phyloP scores from a whole-genome alignment of 2,888 invertebrate genomes.

The Frankliniella fusca region DNA sequence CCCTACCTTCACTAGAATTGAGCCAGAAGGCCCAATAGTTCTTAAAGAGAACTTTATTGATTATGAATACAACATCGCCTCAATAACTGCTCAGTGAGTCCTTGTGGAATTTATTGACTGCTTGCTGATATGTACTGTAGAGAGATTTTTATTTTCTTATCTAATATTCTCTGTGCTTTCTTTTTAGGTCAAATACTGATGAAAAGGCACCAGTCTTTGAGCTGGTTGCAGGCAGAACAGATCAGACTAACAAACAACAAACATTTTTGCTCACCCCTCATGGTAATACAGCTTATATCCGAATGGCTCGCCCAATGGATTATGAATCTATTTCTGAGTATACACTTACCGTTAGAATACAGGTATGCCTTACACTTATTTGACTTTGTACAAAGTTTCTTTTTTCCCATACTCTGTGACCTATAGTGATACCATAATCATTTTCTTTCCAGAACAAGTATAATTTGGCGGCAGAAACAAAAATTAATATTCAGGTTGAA shows the following conservation, averaged over 20 bases:
- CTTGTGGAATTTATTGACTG: conserved; percentile 28
- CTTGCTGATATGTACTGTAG: not conserved
- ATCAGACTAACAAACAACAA: conserved; percentile 78
- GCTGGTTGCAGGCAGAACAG: conserved; percentile 74
- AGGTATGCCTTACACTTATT: conserved; percentile 47
- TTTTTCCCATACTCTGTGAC: conserved; percentile 14
- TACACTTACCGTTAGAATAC: conserved; percentile 73
- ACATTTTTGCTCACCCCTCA: conserved; percentile 62
- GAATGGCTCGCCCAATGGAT: conserved; percentile 71
- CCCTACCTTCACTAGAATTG: conserved; percentile 64
- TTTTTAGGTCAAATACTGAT: conserved; percentile 65
- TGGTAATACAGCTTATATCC: conserved; percentile 67
- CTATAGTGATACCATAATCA: conserved; percentile 10
- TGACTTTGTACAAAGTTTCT: conserved; percentile 28
- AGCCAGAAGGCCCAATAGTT: conserved; percentile 56
- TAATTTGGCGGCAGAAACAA: conserved; percentile 72
- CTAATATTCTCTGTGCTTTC: conserved; percentile 29
- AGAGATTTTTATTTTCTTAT: not conserved
- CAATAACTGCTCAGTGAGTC: conserved; percentile 64
- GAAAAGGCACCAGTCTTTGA: conserved; percentile 65
- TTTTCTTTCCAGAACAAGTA: conserved; percentile 62
- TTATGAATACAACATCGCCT: conserved; percentile 65
- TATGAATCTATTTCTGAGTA: conserved; percentile 82
- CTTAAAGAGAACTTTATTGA: conserved; percentile 71
- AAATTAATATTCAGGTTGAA: conserved; percentile 70